Evolutionary conservation across 2,888 invertebrate species (phyloP).

Genomic region (Drosophila macrospina): DNA sequence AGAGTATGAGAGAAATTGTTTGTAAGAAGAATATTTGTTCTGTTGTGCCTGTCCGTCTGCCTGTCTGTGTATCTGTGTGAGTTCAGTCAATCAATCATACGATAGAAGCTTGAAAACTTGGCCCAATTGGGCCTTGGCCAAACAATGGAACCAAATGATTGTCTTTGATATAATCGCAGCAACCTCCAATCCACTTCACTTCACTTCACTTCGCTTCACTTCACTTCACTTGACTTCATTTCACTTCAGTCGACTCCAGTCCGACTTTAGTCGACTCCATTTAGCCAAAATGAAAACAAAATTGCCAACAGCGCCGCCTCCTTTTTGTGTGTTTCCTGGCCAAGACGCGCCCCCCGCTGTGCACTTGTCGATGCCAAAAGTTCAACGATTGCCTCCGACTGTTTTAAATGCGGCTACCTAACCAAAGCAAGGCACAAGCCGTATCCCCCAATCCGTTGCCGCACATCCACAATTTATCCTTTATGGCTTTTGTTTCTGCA

Average conservation of each 20-base stretch:
- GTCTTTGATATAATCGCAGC: conserved; percentile 56
- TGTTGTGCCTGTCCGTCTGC: neutral
- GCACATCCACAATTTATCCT: conserved; percentile 74
- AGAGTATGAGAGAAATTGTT: conserved; percentile 63
- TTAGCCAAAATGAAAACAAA: conserved; percentile 76
- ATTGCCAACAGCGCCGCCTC: conserved; percentile 64
- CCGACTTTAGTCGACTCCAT: conserved; percentile 50
- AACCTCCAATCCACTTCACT: conserved; percentile 4
- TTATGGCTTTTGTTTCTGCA: conserved; percentile 79
- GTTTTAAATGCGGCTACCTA: conserved; percentile 74
- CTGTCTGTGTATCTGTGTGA: conserved; percentile 34
- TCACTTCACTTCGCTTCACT: conserved; percentile 1
- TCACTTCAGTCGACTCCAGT: conserved; percentile 1
- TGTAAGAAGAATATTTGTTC: conserved; percentile 50
- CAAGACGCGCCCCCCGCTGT: conserved; percentile 78
- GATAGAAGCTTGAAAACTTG: conserved; percentile 61
- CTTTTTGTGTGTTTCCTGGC: conserved; percentile 43
- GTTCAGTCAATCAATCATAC: conserved; percentile 65
- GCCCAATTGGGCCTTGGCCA: conserved; percentile 63
- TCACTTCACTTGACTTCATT: conserved; percentile 5
- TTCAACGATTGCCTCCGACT: conserved; percentile 72
- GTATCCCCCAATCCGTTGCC: conserved; percentile 9
- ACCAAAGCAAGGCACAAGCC: conserved; percentile 36
- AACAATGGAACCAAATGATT: conserved; percentile 54
- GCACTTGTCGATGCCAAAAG: conserved; percentile 83